Percentiles rank a stretch among this genome's conserved stretches.
phyloP scores from a whole-genome alignment of 1,140 invertebrate species.

The Pseudomyrmex cubaensis region DNA sequence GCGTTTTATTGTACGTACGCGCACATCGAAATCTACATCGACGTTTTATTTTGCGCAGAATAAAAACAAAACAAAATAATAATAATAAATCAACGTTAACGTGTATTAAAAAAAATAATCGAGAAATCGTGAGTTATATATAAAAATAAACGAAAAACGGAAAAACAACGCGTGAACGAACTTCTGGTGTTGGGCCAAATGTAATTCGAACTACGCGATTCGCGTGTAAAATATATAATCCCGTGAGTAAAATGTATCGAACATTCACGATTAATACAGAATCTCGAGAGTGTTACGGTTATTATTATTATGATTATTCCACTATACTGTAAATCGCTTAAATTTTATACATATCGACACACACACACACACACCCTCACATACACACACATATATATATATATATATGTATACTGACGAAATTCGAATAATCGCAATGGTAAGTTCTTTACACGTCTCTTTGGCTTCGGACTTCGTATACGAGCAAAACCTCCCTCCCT shows the following conservation, averaged over 20 bases:
- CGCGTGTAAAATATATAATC: no score
- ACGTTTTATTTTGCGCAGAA: neutral
- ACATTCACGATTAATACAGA: neutral
- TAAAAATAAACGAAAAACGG: slow-evolving; percentile 10
- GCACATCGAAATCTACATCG: slow-evolving; percentile 12
- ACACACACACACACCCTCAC: no score
- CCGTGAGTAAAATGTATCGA: neutral
- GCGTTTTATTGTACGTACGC: no score
- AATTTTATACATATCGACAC: neutral
- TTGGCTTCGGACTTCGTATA: slow-evolving; percentile 16
- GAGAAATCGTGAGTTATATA: slow-evolving; percentile 21
- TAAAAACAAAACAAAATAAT: slow-evolving; percentile 1
- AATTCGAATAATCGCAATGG: slow-evolving; percentile 4
- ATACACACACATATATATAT: neutral
- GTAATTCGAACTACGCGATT: no score
- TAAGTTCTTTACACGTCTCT: slow-evolving; percentile 15
- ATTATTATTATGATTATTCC: no score
- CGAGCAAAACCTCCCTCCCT: no score
- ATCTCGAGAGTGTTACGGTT: no score
- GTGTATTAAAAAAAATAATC: slow-evolving; percentile 10
- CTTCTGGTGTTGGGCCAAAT: no score
- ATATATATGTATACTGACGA: neutral
- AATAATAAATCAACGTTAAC: no score
- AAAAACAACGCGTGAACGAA: neutral
- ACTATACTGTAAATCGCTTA: no score